Conservation (phyloP, 2,113 vertebrate genomes). For the Orcinus orca region DNA sequence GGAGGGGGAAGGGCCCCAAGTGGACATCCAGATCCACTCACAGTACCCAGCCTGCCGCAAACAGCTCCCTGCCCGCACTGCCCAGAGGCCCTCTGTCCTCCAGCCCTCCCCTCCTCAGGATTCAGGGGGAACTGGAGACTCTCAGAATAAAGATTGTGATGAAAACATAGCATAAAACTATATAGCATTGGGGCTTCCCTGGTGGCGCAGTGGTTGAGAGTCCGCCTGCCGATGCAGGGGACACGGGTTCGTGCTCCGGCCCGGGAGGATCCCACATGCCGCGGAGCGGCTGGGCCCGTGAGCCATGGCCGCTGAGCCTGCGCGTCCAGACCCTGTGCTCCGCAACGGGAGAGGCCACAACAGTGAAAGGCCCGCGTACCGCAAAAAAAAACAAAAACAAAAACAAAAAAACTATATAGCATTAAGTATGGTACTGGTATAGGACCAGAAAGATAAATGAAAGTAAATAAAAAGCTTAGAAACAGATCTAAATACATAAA, state of each 20-base stretch:
- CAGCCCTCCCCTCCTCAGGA: neutral
- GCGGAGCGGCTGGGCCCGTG: too few species aligned
- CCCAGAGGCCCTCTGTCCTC: neutral
- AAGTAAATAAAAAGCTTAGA: neutral
- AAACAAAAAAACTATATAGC: neutral
- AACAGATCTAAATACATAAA: conserved; percentile 17
- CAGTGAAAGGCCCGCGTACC: too few species aligned
- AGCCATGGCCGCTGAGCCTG: too few species aligned
- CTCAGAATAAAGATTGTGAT: neutral
- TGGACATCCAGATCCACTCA: neutral
- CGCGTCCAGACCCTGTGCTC: too few species aligned
- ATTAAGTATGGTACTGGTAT: neutral
- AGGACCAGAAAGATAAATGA: neutral
- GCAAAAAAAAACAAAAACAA: too few species aligned
- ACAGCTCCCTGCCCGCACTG: neutral
- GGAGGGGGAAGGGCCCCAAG: neutral
- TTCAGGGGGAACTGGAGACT: neutral
- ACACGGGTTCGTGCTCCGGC: too few species aligned
- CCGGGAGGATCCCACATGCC: too few species aligned
- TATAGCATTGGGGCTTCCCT: neutral
- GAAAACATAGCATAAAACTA: neutral
- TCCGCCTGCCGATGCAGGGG: too few species aligned
- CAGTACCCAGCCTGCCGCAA: neutral
- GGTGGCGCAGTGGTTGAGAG: too few species aligned
- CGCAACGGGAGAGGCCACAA: too few species aligned